Percentiles rank a stretch among this genome's conserved stretches.
phyloP scores from a whole-genome alignment of 2,888 invertebrate genomes.

The Bugula neritina region DNA sequence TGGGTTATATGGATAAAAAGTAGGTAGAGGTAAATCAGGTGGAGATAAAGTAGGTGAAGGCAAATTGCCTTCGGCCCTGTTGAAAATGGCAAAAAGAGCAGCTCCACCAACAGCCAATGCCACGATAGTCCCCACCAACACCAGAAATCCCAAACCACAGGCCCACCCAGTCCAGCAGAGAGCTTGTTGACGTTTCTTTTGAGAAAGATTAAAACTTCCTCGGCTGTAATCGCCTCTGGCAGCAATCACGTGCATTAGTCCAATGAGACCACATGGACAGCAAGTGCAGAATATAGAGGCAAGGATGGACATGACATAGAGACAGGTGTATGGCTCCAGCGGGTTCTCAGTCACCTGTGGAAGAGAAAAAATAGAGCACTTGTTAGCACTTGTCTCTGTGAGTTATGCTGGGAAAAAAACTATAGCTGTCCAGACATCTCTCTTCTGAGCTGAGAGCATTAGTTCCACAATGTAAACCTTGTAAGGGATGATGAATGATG shows the following conservation, averaged over 20 bases:
- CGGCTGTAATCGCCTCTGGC: conserved; percentile 14
- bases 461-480: no score
- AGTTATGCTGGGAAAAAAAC: no score
- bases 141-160: neutral
- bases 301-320: conserved; percentile 8
- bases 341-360: neutral
- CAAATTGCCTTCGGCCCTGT: neutral
- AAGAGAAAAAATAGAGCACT: neutral
- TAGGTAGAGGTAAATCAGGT: no score
- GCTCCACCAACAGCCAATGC: neutral
- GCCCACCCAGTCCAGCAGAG: conserved; percentile 22
- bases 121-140: neutral
- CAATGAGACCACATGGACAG: conserved; percentile 5
- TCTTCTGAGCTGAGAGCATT: no score
- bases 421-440: no score
- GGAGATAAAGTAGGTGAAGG: no score
- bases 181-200: conserved; percentile 12
- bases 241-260: conserved; percentile 22
- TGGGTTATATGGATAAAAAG: no score
- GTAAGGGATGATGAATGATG: no score
- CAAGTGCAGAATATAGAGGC: conserved; percentile 2
- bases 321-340: neutral
- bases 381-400: no score
- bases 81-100: neutral
- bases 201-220: neutral